Percentiles rank a stretch among this genome's conserved stretches.
These are phyloP conservation scores for Haplochromis vanheusdeni DNA, from an alignment of 2,113 vertebrate species.

Conservation along the genomic window DNA sequence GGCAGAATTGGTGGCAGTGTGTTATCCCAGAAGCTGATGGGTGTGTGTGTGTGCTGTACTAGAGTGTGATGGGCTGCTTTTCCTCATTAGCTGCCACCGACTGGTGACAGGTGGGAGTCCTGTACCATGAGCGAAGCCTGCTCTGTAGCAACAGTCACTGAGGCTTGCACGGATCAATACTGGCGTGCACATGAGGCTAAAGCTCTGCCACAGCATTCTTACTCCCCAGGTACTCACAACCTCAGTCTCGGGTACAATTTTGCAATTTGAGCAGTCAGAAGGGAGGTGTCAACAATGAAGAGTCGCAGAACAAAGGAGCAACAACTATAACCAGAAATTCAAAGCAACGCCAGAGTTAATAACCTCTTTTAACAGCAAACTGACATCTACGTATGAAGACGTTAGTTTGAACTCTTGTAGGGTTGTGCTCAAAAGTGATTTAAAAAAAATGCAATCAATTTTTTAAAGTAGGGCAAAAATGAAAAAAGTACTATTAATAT, in stretches of 20 bases:
- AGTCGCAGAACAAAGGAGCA: neutral
- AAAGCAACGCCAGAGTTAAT: neutral
- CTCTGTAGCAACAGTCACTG: conserved; percentile 52
- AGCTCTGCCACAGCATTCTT: conserved; percentile 41
- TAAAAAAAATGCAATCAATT: fast-evolving
- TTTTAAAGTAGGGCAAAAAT: neutral
- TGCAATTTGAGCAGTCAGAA: neutral
- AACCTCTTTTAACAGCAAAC: neutral
- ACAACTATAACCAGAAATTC: neutral
- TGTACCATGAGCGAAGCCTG: conserved; percentile 33
- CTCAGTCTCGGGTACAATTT: neutral
- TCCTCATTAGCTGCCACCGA: conserved; percentile 15
- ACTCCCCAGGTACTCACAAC: conserved; percentile 5
- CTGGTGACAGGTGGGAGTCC: conserved; percentile 18
- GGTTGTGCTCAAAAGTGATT: neutral
- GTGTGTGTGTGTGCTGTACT: neutral
- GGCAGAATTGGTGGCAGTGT: conserved; percentile 36
- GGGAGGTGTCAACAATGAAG: neutral
- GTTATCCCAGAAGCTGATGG: neutral
- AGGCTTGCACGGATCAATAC: conserved; percentile 58
- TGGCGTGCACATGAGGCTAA: conserved; percentile 47
- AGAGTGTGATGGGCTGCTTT: neutral
- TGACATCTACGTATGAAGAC: neutral
- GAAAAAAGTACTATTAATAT: neutral
- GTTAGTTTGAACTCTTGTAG: neutral